These are phyloP conservation scores for Cheilosia vernalis DNA, from an alignment of 2,888 invertebrate species.

Conservation along the genomic window DNA sequence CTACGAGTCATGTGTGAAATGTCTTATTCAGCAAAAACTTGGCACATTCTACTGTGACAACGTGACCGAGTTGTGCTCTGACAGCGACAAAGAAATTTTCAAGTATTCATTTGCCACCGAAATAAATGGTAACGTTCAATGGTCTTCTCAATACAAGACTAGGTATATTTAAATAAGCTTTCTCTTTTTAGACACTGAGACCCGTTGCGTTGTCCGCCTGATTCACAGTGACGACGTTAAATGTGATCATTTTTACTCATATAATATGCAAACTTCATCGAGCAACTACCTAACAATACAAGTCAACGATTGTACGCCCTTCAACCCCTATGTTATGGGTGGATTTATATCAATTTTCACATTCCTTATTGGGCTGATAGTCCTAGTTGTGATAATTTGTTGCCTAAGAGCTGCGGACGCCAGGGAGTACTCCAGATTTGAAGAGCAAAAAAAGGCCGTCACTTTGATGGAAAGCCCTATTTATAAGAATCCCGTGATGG, in stretches of 20 bases:
- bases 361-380: conserved; percentile 83
- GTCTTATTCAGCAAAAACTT: conserved; percentile 79
- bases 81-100: conserved; percentile 77
- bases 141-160: not conserved
- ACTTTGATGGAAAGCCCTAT: conserved; percentile 85
- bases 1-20: conserved; percentile 82
- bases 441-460: conserved; percentile 83
- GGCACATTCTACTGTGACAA: conserved; percentile 77
- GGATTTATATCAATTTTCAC: conserved; percentile 84
- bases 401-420: conserved; percentile 84
- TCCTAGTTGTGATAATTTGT: conserved; percentile 83
- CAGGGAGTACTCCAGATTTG: conserved; percentile 85
- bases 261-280: conserved; percentile 76
- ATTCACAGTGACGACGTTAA: conserved; percentile 79
- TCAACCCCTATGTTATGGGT: conserved; percentile 77
- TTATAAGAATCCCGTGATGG: conserved; percentile 86
- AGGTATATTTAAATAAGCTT: not conserved
- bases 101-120: conserved; percentile 78
- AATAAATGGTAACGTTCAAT: conserved; percentile 73
- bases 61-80: conserved; percentile 78
- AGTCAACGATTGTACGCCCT: conserved; percentile 77
- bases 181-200: conserved; percentile 72
- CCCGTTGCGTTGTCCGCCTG: conserved; percentile 79
- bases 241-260: conserved; percentile 81
- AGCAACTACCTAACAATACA: conserved; percentile 79